Percentiles rank a stretch among this genome's conserved stretches.
Conservation (phyloP, 2,113 vertebrate genomes). For the Thunnus thynnus region DNA sequence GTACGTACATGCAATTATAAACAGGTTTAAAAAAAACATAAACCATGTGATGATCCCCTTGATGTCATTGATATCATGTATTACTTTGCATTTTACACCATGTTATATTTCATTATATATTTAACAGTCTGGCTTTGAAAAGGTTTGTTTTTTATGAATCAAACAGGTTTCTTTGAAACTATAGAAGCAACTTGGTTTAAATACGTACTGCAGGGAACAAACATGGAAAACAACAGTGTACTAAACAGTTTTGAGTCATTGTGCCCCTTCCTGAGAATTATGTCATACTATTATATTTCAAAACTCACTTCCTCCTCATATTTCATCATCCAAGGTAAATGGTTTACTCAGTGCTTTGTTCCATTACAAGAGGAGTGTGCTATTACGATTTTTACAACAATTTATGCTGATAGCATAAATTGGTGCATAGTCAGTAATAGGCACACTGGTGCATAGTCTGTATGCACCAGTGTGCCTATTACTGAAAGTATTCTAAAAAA, state of each 20-base stretch:
- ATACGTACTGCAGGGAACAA: too few species aligned
- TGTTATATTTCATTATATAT: too few species aligned
- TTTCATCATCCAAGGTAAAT: constrained; percentile 7
- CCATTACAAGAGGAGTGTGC: neutral
- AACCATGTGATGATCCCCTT: too few species aligned
- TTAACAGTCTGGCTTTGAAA: too few species aligned
- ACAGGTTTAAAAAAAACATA: too few species aligned
- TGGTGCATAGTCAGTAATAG: too few species aligned
- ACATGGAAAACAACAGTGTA: neutral
- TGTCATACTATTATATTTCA: neutral
- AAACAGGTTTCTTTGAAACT: too few species aligned
- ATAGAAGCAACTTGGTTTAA: neutral
- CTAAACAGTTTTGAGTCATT: neutral
- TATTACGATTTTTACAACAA: neutral
- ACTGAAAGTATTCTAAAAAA: neutral
- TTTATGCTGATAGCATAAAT: neutral
- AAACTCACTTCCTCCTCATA: neutral
- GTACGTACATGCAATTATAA: neutral
- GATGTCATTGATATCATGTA: too few species aligned
- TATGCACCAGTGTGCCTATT: neutral
- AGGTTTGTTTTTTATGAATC: too few species aligned
- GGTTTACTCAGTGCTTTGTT: constrained; percentile 6
- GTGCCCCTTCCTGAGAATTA: neutral
- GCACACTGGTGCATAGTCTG: too few species aligned
- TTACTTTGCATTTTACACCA: too few species aligned